These are phyloP conservation scores for Lycaena phlaeas DNA, from an alignment of 2,888 invertebrate genomes.

Conservation along the genomic window DNA sequence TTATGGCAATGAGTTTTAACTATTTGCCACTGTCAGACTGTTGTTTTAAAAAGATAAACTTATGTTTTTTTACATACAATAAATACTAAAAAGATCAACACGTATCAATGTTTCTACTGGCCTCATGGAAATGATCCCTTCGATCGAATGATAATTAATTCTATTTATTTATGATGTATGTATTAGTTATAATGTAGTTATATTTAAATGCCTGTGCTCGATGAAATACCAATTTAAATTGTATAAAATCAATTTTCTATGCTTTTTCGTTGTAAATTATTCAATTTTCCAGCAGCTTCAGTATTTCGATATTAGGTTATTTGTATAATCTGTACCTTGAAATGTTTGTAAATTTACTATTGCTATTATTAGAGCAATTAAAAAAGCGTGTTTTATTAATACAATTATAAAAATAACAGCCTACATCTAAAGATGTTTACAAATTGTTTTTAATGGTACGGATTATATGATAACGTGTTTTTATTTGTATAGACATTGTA, in stretches of 20 bases:
- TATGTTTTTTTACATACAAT: no score
- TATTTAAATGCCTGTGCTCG: slow-evolving; percentile 3
- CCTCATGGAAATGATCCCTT: neutral
- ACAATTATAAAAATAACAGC: neutral
- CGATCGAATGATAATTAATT: slow-evolving; percentile 42
- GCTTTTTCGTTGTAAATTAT: slow-evolving; percentile 3
- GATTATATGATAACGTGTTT: neutral
- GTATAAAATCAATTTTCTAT: neutral
- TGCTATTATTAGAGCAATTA: no score
- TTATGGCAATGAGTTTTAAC: no score
- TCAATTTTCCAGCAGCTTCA: neutral
- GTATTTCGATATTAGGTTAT: neutral
- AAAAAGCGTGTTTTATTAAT: no score
- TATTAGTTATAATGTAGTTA: slow-evolving; percentile 19
- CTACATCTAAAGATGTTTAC: neutral
- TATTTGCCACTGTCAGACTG: no score
- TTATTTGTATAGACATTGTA: neutral
- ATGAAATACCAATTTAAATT: slow-evolving; percentile 3
- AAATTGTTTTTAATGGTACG: neutral
- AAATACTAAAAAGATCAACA: no score
- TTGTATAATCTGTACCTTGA: neutral
- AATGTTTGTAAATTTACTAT: neutral
- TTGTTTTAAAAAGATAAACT: no score
- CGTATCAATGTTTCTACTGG: no score
- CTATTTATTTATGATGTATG: slow-evolving; percentile 51